A percentile compares a stretch with the other conserved stretches of the same genome.
These are phyloP conservation scores for Tringa solitaria DNA, from an alignment of 2,113 vertebrate genomes.

Conservation along the genomic window DNA sequence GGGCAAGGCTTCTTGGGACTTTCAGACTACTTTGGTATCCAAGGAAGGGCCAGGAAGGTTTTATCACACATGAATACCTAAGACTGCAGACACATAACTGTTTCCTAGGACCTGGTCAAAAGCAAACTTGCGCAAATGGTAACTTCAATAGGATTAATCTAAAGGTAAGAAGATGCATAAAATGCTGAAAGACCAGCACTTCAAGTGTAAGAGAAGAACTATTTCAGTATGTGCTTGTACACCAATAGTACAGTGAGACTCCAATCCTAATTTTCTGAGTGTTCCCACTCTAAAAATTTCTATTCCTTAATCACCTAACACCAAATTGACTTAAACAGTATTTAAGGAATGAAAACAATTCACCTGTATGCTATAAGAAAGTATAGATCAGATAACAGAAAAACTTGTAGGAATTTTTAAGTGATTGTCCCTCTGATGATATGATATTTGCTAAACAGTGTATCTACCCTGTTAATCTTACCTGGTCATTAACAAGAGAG, in stretches of 20 bases:
- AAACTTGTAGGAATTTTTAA: background rate
- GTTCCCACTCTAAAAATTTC: background rate
- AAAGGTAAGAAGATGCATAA: background rate
- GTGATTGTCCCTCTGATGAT: no score
- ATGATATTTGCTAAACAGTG: background rate
- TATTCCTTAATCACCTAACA: background rate
- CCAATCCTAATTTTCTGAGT: background rate
- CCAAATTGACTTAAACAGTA: background rate
- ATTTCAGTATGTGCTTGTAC: background rate
- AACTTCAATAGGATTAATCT: background rate
- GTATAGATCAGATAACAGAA: background rate
- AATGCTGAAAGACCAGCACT: background rate
- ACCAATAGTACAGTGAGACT: background rate
- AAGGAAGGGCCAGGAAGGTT: background rate
- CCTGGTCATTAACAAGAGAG: background rate
- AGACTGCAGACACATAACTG: background rate
- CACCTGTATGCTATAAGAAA: background rate
- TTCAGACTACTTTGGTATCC: background rate
- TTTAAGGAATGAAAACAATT: background rate
- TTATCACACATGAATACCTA: background rate
- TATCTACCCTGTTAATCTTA: background rate
- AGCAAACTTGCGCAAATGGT: rapidly evolving
- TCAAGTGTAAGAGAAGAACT: background rate
- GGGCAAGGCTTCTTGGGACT: background rate
- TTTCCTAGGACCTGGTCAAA: background rate